phyloP scores from a whole-genome alignment of 2,113 vertebrate genomes.

The Centropristis striata region DNA sequence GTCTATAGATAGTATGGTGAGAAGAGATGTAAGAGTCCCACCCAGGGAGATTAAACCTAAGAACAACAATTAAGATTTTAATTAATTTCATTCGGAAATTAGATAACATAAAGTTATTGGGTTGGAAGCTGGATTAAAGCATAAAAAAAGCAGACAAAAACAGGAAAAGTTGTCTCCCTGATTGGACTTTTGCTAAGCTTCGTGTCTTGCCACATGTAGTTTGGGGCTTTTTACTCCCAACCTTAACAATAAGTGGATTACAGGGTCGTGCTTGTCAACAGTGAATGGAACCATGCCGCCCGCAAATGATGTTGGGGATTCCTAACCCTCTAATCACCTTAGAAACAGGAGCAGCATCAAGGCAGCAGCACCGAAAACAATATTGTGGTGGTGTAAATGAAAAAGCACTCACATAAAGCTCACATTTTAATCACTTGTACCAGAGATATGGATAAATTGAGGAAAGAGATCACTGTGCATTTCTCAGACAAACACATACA shows the following conservation, averaged over 20 bases:
- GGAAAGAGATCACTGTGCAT: not conserved
- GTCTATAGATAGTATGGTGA: no score
- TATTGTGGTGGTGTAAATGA: not conserved
- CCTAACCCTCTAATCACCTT: conserved; percentile 60
- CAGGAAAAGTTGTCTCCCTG: not conserved
- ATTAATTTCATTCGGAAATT: not conserved
- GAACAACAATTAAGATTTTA: not conserved
- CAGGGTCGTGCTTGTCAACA: conserved; percentile 43
- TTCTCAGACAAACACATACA: not conserved
- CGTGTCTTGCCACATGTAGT: conserved; percentile 9
- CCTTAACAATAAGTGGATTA: conserved; percentile 61
- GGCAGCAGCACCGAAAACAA: conserved; percentile 11
- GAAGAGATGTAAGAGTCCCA: not conserved
- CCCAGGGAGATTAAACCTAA: not conserved
- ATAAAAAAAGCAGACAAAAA: not conserved
- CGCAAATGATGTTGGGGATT: conserved; percentile 50
- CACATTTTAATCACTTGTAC: conserved; percentile 2
- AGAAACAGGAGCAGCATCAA: conserved; percentile 29
- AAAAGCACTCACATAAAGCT: conserved; percentile 5
- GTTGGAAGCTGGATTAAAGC: not conserved
- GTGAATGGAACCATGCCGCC: conserved; percentile 34
- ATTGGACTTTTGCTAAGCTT: conserved; percentile 7
- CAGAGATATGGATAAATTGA: conserved; percentile 2
- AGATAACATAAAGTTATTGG: not conserved
- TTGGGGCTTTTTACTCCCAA: conserved; percentile 24